Conservation (phyloP, 2,888 invertebrate species). For the Sarcophaga caerulescens region DNA sequence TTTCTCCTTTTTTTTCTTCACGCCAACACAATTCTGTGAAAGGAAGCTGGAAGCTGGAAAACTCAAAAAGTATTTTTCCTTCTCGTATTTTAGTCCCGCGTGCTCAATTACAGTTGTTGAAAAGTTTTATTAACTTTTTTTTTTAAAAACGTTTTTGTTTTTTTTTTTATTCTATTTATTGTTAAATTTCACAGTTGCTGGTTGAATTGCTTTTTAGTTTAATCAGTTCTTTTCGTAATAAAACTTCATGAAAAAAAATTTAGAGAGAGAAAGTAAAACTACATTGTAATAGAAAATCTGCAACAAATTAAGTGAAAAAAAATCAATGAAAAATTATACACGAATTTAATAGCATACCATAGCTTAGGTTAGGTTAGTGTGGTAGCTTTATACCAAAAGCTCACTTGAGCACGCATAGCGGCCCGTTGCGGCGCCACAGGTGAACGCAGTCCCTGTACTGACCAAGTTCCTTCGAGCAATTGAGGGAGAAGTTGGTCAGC, state of each 20-base stretch:
- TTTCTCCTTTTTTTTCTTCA: background rate
- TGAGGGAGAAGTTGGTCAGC: no score
- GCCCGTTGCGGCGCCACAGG: no score
- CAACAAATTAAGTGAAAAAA: background rate
- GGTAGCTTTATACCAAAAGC: no score
- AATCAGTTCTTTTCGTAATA: constrained; percentile 13
- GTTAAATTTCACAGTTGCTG: constrained; percentile 32
- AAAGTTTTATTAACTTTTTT: constrained; percentile 44
- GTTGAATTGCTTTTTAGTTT: constrained; percentile 23
- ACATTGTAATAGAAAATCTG: background rate
- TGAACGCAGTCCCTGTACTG: no score
- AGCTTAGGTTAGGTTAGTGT: no score
- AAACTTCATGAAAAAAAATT: background rate
- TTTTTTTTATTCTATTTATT: background rate
- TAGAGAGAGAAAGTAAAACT: background rate
- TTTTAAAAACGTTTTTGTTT: background rate
- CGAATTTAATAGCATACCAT: background rate
- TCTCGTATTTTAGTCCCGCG: constrained; percentile 36
- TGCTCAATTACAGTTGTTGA: constrained; percentile 58
- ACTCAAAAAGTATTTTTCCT: constrained; percentile 8
- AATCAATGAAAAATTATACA: constrained; percentile 13
- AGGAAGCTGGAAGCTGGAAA: background rate
- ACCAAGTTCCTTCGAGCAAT: no score
- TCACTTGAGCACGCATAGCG: no score
- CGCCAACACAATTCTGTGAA: background rate